Evolutionary conservation across 1,140 invertebrate species (phyloP).

Genomic region (Drosophila mayri): DNA sequence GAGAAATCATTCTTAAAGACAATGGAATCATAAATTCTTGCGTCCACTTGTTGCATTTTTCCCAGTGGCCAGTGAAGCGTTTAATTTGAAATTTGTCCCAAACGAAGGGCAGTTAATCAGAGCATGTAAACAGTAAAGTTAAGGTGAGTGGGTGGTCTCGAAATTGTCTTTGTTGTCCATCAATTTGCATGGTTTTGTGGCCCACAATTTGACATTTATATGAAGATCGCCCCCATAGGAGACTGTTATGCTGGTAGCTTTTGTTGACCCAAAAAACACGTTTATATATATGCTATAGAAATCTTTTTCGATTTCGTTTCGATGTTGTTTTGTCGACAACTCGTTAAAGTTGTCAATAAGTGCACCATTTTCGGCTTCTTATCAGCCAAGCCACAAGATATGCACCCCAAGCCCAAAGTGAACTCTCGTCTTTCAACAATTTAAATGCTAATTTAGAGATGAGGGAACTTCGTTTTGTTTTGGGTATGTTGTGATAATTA

Average conservation of each 20-base stretch:
- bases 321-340: slow-evolving; percentile 45
- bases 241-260: slow-evolving; percentile 47
- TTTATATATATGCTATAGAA: slow-evolving; percentile 61
- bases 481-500: slow-evolving; percentile 80
- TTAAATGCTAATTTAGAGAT: slow-evolving; percentile 70
- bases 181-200: slow-evolving; percentile 52
- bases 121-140: slow-evolving; percentile 17
- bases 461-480: slow-evolving; percentile 67
- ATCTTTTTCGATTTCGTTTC: slow-evolving; percentile 38
- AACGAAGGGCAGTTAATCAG: slow-evolving; percentile 57
- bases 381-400: slow-evolving; percentile 48
- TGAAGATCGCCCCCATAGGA: slow-evolving; percentile 40
- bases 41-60: slow-evolving; percentile 40
- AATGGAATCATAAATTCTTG: slow-evolving; percentile 54
- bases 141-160: slow-evolving; percentile 55
- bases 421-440: slow-evolving; percentile 53
- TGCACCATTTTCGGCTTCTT: slow-evolving; percentile 81
- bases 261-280: slow-evolving; percentile 62
- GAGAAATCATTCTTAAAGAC: slow-evolving; percentile 37
- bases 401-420: slow-evolving; percentile 12
- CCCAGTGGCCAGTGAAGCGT: slow-evolving; percentile 66
- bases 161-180: slow-evolving; percentile 46
- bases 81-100: slow-evolving; percentile 74
- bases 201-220: slow-evolving; percentile 47
- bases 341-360: slow-evolving; percentile 83